Conservation (phyloP, 2,113 vertebrate genomes). For the Anoplopoma fimbria region DNA sequence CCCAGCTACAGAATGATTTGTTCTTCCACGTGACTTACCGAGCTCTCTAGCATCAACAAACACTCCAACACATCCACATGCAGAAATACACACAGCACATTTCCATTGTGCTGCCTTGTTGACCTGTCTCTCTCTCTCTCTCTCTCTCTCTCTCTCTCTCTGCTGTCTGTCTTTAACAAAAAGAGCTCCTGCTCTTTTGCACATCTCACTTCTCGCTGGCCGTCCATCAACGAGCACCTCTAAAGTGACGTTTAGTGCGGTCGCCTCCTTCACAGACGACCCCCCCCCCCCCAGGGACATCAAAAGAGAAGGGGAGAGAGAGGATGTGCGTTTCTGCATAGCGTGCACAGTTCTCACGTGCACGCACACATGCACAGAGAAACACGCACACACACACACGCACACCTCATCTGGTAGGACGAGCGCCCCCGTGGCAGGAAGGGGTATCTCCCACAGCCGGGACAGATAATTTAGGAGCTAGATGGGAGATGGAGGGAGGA, state of each 20-base stretch:
- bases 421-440: conserved; percentile 52
- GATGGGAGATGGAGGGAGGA: conserved; percentile 50
- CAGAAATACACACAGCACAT: conserved; percentile 53
- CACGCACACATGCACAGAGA: conserved; percentile 12
- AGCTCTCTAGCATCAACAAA: conserved; percentile 70
- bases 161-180: conserved; percentile 24
- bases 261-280: conserved; percentile 36
- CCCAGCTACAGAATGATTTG: conserved; percentile 78
- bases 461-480: conserved; percentile 69
- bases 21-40: conserved; percentile 76
- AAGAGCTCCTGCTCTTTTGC: conserved; percentile 35
- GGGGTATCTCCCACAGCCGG: conserved; percentile 61
- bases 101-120: conserved; percentile 52
- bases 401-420: conserved; percentile 56
- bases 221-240: conserved; percentile 58
- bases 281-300: conserved; percentile 56
- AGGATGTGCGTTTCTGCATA: conserved; percentile 34
- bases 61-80: conserved; percentile 58
- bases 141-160: background rate
- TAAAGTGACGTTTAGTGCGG: conserved; percentile 54
- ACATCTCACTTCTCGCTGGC: conserved; percentile 45
- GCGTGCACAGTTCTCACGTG: conserved; percentile 30
- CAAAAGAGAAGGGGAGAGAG: conserved; percentile 39
- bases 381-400: conserved; percentile 25
- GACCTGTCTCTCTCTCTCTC: conserved; percentile 12